Conservation (phyloP, 2,888 invertebrate genomes). For the Tuta absoluta region DNA sequence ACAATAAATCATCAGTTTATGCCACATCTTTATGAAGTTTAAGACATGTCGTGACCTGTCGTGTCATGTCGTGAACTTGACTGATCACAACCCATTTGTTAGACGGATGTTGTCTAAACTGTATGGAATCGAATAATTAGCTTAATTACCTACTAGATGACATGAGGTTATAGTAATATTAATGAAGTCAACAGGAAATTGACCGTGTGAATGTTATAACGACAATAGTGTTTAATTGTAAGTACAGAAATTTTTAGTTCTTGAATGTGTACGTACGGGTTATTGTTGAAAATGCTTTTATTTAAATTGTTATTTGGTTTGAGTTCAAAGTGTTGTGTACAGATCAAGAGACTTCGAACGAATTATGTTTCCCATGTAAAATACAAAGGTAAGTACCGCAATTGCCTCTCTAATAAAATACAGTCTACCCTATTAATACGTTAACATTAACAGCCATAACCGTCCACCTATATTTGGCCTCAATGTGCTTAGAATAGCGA, state of each 20-base stretch:
- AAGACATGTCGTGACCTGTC: constrained; percentile 76
- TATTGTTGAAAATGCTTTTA: constrained; percentile 1
- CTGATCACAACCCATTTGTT: constrained; percentile 64
- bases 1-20: constrained; percentile 56
- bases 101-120: constrained; percentile 57
- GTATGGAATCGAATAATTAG: constrained; percentile 64
- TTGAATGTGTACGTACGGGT: neutral
- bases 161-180: constrained; percentile 48
- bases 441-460: too few relatives aligned
- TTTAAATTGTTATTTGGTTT: constrained; percentile 9
- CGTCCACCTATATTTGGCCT: too few relatives aligned
- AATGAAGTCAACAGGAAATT: constrained; percentile 39
- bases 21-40: constrained; percentile 64
- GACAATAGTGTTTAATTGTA: constrained; percentile 3
- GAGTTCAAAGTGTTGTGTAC: neutral
- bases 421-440: too few relatives aligned
- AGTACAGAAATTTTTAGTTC: neutral
- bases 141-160: constrained; percentile 58
- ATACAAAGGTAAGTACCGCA: too few relatives aligned
- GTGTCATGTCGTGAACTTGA: constrained; percentile 71
- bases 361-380: too few relatives aligned
- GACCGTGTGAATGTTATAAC: constrained; percentile 46
- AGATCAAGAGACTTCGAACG: neutral
- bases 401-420: too few relatives aligned
- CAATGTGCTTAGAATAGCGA: too few relatives aligned